Conservation (phyloP, 2,113 vertebrate species). For the Lophochroa leadbeateri region DNA sequence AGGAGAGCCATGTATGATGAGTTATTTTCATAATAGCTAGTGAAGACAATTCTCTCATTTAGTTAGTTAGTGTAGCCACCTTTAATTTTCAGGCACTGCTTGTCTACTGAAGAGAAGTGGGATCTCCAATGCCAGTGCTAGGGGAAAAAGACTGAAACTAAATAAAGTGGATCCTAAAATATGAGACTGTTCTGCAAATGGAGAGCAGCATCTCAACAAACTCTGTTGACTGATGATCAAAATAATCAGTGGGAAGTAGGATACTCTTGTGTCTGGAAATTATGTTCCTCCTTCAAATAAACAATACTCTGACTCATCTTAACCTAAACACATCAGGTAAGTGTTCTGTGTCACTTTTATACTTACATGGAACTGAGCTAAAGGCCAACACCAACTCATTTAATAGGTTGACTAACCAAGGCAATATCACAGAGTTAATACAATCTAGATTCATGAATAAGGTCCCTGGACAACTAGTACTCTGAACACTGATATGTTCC, state of each 20-base stretch:
- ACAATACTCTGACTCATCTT: background rate
- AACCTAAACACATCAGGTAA: background rate
- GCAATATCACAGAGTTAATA: background rate
- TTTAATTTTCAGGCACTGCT: background rate
- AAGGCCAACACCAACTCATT: background rate
- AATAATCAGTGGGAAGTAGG: background rate
- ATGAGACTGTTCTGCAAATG: background rate
- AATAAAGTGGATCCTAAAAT: background rate
- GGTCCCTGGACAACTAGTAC: background rate
- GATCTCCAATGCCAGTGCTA: background rate
- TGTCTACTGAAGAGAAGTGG: background rate
- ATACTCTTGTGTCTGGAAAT: background rate
- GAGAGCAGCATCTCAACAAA: background rate
- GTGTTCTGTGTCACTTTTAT: background rate
- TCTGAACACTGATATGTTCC: background rate
- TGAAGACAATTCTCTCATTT: background rate
- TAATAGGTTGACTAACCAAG: background rate
- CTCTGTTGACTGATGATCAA: fast-evolving
- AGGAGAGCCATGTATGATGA: background rate
- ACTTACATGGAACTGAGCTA: background rate
- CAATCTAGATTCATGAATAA: background rate
- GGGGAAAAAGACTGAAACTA: background rate
- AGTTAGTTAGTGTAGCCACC: background rate
- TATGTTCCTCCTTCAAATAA: background rate
- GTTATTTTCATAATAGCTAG: background rate